Base-by-base conservation (phyloP, 2,888 invertebrate species). In the Watsonalla binaria region DNA sequence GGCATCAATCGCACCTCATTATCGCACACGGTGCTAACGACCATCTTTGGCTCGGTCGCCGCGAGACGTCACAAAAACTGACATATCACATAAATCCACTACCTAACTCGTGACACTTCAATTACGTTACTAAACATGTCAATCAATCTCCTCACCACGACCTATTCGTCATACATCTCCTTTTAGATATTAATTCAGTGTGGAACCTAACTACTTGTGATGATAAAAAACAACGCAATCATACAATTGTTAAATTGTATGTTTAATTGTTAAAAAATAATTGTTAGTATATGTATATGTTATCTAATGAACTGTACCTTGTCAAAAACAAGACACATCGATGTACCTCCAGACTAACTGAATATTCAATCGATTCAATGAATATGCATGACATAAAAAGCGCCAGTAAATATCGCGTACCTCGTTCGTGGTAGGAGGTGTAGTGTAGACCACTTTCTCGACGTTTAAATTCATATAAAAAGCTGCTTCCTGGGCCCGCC, bases 61-160 rank as follows among this genome's bases (percentile, higher is more conserved):
- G 24, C 56, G 57, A 60, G 58, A 58, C 61, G 78, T 75, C 81
- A 74, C 65, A 68, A 74, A 68, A 73, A 76, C 68, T 67, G 72
- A 73, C 77, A 68, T 63, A 63, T 50, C 57, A 61, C 70, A 80
- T 84, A 80, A 80, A 86, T 84, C 80, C 67, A 66, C 72, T 66
- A 64, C 63, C 63, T 67, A 61, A 67, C 66, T 81, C 82, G 81
- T 85, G 87, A 85, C 80, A 82, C 70, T 74, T 81, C 82, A 80
- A 86, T 86, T 82, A 82, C 67, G 72, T 69, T 68, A 67, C 70
- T 76, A 73, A 82, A 82, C 76, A 73, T 79, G 79, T 82, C 82
- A 82, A 87, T 87, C 82, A 82, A 81, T 82, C 78, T 74, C 60
- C 53, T 59, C 61, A 60, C 55, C 58, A 51, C 56, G 64, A 68